Percentiles rank a stretch among this genome's conserved stretches.
Conservation (phyloP, 2,888 invertebrate species). For the Griposia aprilina region DNA sequence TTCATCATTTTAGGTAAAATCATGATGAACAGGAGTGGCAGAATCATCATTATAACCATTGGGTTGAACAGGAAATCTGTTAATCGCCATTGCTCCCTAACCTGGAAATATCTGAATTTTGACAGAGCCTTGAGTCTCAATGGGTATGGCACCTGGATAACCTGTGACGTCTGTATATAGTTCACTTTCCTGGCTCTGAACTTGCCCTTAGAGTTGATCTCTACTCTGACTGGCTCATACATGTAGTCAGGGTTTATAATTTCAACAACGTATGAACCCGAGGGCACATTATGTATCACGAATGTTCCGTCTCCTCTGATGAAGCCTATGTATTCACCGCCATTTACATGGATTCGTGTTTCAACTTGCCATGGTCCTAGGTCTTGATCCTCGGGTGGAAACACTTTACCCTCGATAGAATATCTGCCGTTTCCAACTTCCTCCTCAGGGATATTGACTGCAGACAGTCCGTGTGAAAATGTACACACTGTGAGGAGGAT, state of each 20-base stretch:
- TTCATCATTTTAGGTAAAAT: conserved; percentile 99
- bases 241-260: conserved; percentile 96
- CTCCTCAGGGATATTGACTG: conserved; percentile 80
- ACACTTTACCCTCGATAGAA: conserved; percentile 95
- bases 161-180: conserved; percentile 97
- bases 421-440: conserved; percentile 91
- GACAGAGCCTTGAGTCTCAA: conserved; percentile 96
- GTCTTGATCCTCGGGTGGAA: conserved; percentile 92
- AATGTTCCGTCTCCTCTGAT: conserved; percentile 98
- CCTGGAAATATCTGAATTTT: conserved; percentile 96
- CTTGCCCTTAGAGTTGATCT: conserved; percentile 99
- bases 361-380: conserved; percentile 93
- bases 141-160: conserved; percentile 98
- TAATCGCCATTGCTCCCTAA: conserved; percentile 98
- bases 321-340: conserved; percentile 97
- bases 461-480: conserved; percentile 70
- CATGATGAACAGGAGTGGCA: conserved; percentile 97
- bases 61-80: conserved; percentile 99
- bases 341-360: conserved; percentile 95
- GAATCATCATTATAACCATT: conserved; percentile 99
- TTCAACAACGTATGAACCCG: conserved; percentile 98
- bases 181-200: conserved; percentile 98
- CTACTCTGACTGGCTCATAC: conserved; percentile 98
- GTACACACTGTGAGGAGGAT: conserved; percentile 55
- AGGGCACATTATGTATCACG: conserved; percentile 95